Conservation (phyloP, 2,797 vertebrate species). For the Brachyalestes nurse region DNA sequence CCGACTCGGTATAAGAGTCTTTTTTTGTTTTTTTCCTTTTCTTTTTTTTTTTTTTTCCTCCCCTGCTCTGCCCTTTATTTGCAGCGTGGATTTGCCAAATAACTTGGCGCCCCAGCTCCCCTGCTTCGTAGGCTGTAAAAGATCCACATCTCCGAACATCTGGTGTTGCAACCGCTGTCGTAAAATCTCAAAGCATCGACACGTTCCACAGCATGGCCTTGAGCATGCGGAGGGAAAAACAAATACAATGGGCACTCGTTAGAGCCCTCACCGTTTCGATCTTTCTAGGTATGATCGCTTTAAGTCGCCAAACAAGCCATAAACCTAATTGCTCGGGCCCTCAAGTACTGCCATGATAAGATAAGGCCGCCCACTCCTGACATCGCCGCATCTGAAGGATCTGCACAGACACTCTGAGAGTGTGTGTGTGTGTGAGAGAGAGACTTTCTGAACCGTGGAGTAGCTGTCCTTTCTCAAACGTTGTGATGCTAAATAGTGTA, state of each 20-base stretch:
- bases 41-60: conserved; percentile 4
- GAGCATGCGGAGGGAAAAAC: conserved; percentile 10
- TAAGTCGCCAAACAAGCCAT: conserved; percentile 66
- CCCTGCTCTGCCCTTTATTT: not conserved
- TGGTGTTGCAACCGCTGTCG: not conserved
- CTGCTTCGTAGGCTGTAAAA: not conserved
- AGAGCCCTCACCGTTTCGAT: not conserved
- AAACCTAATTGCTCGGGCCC: conserved; percentile 71
- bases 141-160: not conserved
- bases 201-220: conserved; percentile 27
- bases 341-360: conserved; percentile 46
- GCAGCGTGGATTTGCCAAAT: not conserved
- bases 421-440: not conserved
- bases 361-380: conserved; percentile 39
- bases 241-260: conserved; percentile 22
- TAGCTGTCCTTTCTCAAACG: conserved; percentile 44
- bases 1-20: conserved; percentile 71
- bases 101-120: not conserved
- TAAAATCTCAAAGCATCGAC: not conserved
- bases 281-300: conserved; percentile 54
- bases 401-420: too few species aligned
- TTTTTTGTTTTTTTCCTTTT: conserved; percentile 18
- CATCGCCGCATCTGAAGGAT: not conserved
- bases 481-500: not conserved
- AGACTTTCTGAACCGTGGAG: conserved; percentile 52